Conservation (phyloP, 2,113 vertebrate genomes). For the Atlantisia rogersi region DNA sequence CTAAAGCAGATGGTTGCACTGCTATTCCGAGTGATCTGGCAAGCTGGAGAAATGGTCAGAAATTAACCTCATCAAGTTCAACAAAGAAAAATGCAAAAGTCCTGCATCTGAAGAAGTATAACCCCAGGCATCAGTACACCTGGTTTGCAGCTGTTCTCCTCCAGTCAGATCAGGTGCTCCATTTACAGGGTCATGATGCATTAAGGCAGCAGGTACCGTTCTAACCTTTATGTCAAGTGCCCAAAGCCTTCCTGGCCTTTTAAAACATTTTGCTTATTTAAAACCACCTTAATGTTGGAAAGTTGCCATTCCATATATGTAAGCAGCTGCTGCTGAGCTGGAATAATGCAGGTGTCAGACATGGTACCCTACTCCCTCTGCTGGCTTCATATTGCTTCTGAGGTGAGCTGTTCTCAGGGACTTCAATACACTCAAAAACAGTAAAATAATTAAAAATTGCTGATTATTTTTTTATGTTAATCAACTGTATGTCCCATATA, state of each 20-base stretch:
- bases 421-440: neutral
- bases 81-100: neutral
- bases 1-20: neutral
- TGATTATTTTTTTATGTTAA: neutral
- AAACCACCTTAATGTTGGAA: neutral
- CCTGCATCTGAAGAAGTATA: neutral
- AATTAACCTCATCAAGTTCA: neutral
- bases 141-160: neutral
- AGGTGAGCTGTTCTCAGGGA: neutral
- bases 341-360: neutral
- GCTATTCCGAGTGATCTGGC: neutral
- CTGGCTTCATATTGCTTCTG: neutral
- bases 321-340: neutral
- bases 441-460: neutral
- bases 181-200: neutral
- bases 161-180: neutral
- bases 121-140: too few relatives aligned
- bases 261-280: neutral
- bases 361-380: too few relatives aligned
- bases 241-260: neutral
- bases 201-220: neutral
- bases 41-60: neutral
- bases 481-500: neutral
- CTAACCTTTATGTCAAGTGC: neutral
- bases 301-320: neutral